Conservation (phyloP, 2,797 vertebrate genomes). For the Sebastes hubbsi region DNA sequence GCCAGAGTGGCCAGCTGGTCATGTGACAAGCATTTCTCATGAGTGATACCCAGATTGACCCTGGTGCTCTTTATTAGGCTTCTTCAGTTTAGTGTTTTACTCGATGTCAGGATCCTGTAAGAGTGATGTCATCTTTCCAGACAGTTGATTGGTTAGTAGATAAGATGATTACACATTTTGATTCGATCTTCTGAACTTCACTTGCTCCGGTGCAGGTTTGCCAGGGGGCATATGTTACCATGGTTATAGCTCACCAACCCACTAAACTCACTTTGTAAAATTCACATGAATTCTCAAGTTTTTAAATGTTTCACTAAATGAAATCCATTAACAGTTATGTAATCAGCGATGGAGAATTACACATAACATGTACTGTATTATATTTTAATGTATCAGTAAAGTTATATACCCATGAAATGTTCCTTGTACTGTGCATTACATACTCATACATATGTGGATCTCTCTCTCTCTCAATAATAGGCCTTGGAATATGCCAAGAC, state of each 20-base stretch:
- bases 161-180: not conserved
- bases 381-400: not conserved
- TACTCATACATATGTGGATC: not conserved
- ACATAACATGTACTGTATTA: not conserved
- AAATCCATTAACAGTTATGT: not conserved
- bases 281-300: too few relatives aligned
- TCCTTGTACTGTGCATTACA: not conserved
- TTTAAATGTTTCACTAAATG: not conserved
- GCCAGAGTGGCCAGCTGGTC: not conserved
- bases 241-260: not conserved
- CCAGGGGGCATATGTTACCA: not conserved
- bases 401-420: not conserved
- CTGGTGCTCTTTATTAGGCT: not conserved
- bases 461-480: constrained; percentile 61
- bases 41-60: not conserved
- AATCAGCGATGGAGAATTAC: not conserved
- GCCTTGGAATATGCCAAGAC: constrained; percentile 92
- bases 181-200: not conserved
- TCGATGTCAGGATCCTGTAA: too few relatives aligned
- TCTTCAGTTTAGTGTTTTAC: not conserved
- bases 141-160: not conserved
- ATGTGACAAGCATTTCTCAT: not conserved
- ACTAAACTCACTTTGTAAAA: not conserved
- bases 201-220: not conserved
- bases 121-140: not conserved